Percentiles rank a stretch among this genome's conserved stretches.
Conservation (phyloP, 2,113 vertebrate species). For the Oryzias javanicus region DNA sequence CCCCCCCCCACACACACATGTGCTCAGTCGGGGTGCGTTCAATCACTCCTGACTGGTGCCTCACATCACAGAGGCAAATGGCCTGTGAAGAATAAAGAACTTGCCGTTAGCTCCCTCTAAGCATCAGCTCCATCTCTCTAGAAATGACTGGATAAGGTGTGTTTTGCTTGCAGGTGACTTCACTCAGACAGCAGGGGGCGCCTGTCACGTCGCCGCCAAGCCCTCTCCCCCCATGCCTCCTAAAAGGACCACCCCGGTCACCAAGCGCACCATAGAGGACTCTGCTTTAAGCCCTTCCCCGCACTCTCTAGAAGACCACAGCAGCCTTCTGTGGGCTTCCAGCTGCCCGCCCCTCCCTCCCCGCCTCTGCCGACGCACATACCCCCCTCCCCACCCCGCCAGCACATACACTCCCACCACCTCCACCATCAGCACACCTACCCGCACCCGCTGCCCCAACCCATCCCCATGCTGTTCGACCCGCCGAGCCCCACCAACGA, state of each 20-base stretch:
- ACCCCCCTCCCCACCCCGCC: constrained; percentile 78
- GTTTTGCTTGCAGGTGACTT: constrained; percentile 83
- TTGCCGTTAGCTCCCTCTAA: constrained; percentile 5
- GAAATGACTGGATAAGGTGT: neutral
- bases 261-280: constrained; percentile 71
- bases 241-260: constrained; percentile 85
- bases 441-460: constrained; percentile 71
- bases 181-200: constrained; percentile 78
- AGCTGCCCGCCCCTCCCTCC: constrained; percentile 77
- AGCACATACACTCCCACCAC: constrained; percentile 79
- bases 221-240: constrained; percentile 93
- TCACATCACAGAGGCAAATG: constrained; percentile 35
- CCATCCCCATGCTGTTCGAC: constrained; percentile 74
- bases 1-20: constrained; percentile 30
- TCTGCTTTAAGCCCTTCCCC: constrained; percentile 68
- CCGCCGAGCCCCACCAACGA: constrained; percentile 66
- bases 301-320: constrained; percentile 69
- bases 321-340: constrained; percentile 72
- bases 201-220: constrained; percentile 78
- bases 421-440: constrained; percentile 56
- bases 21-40: constrained; percentile 58
- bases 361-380: constrained; percentile 77
- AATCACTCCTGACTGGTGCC: constrained; percentile 42
- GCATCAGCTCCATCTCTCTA: neutral
- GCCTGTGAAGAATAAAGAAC: constrained; percentile 8